Evolutionary conservation across 2,797 vertebrate species (phyloP), one percentile per base, ranked within the genome.

Genomic region (Myotis pilosus): DNA sequence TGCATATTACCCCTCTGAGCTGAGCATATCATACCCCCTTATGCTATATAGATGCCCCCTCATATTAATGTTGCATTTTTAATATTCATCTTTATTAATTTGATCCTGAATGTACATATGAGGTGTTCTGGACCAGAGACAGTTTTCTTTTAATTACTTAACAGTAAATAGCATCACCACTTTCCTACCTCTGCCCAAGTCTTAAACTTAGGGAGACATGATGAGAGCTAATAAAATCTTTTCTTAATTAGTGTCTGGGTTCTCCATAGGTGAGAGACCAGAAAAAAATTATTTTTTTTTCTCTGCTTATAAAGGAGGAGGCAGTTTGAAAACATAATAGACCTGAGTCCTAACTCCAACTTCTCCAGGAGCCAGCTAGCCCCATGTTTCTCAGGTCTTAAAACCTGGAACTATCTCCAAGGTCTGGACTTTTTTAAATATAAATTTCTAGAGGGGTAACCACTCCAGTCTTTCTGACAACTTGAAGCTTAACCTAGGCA

Each of bases 131-230:
- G 36, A 82, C 74, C 22, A 57, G 41, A 92, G 8, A 25, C 36
- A 53, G 5, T 92, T 91, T 66, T 94, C 33, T 62, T 89, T 92
- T 76, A 69, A 72, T 94, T 92, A 82, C 47, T 33, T 92, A 82
- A 47, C 3, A 25, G 60, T 72, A 76, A 81, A 53, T 78, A 76
- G 36, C 62, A 25, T 49, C 12, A 41, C 38, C 41, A 53, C 23
- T 30, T 22, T 72, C 51, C 17, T 71, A 22, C 41, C 9, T 71
- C 89, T 91, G n/a, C 75, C 36, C 57, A 69, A 44, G 49, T 22
- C 68, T 76, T 89, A 8, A 15, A 6, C 53, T 49, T 51, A 66
- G 22, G 55, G 20, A 17, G 30, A 85, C 7, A 20, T 36, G 28
- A 60, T 60, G 28, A 87, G 86, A 44, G 16, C 38, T 75, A 69